phyloP scores from a whole-genome alignment of 2,888 invertebrate species.

The Tenthredo mesomela region DNA sequence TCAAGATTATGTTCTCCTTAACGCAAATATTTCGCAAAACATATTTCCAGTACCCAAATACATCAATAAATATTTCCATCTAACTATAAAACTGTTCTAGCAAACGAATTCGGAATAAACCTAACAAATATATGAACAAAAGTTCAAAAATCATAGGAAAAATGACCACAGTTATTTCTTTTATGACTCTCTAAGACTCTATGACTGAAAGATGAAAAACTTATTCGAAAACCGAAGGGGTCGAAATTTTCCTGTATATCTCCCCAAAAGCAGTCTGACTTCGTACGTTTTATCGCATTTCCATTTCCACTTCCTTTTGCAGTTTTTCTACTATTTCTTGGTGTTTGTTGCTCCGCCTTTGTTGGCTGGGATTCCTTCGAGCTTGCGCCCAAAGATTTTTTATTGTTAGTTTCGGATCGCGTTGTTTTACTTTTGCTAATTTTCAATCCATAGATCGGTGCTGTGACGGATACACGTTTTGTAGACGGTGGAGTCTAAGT shows the following conservation, averaged over 20 bases:
- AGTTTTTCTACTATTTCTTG: not conserved
- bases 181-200: too few relatives aligned
- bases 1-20: too few relatives aligned
- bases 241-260: not conserved
- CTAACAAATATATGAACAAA: too few relatives aligned
- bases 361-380: not conserved
- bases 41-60: too few relatives aligned
- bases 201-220: too few relatives aligned
- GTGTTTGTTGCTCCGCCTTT: not conserved
- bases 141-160: too few relatives aligned
- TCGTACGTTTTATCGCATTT: not conserved
- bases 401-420: not conserved
- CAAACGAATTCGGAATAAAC: too few relatives aligned
- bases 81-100: too few relatives aligned
- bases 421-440: not conserved
- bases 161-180: too few relatives aligned
- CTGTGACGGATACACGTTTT: not conserved
- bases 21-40: too few relatives aligned
- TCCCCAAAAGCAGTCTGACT: not conserved
- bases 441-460: not conserved
- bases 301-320: not conserved
- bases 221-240: not conserved
- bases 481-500: not conserved
- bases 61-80: too few relatives aligned
- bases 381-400: not conserved